Conservation (phyloP, 1,140 invertebrate genomes). For the Andricus grossulariae region DNA sequence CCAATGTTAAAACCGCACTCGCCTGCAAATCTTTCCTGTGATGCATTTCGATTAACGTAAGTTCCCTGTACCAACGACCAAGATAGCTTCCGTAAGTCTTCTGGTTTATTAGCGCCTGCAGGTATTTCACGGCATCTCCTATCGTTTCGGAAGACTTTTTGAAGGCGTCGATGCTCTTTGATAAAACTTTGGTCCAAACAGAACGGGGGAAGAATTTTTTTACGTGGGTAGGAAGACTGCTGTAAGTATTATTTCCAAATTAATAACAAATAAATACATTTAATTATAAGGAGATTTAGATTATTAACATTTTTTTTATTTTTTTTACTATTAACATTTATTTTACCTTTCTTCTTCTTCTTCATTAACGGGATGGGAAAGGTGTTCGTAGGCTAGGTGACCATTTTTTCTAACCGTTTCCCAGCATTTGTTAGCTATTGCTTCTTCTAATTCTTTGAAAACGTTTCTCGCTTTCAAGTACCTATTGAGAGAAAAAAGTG, state of each 20-base stretch:
- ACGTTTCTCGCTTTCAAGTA: conserved; percentile 52
- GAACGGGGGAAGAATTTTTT: conserved; percentile 59
- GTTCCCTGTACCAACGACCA: conserved; percentile 63
- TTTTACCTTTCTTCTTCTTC: conserved; percentile 13
- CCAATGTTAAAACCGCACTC: conserved; percentile 50
- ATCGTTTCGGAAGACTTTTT: conserved; percentile 62
- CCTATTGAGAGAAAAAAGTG: conserved; percentile 41
- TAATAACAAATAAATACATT: conserved; percentile 11
- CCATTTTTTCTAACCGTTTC: conserved; percentile 46
- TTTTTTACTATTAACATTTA: conserved; percentile 32
- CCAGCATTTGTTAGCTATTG: conserved; percentile 61
- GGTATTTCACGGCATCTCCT: conserved; percentile 45
- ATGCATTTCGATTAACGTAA: conserved; percentile 64
- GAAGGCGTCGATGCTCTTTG: conserved; percentile 60
- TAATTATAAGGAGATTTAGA: conserved; percentile 22
- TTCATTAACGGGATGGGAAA: not conserved
- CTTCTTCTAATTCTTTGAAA: conserved; percentile 36
- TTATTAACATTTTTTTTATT: conserved; percentile 32
- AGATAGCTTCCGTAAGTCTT: conserved; percentile 46
- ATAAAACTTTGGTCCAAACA: conserved; percentile 66
- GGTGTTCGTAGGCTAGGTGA: conserved; percentile 39
- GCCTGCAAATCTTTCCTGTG: conserved; percentile 59
- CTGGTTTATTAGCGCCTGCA: conserved; percentile 60
- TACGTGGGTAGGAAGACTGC: conserved; percentile 60
- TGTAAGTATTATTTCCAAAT: conserved; percentile 6